Conservation (phyloP, 2,797 vertebrate species). For the Menidia menidia region DNA sequence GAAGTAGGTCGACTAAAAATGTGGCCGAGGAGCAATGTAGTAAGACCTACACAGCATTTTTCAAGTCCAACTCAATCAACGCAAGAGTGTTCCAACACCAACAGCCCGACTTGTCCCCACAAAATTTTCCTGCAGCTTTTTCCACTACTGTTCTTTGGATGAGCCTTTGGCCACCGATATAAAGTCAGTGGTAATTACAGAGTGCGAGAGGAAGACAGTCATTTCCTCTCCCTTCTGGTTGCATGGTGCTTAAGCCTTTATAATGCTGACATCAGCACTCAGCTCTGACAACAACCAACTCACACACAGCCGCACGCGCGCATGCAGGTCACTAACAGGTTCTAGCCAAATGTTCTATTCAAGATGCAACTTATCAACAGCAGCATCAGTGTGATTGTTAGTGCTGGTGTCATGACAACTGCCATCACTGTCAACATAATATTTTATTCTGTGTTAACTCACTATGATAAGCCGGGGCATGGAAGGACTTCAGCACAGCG, state of each 20-base stretch:
- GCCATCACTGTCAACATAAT: constrained; percentile 22
- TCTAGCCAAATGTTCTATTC: constrained; percentile 28
- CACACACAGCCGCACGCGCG: constrained; percentile 23
- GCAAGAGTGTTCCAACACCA: constrained; percentile 2
- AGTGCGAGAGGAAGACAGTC: constrained; percentile 49
- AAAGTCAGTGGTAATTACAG: constrained; percentile 70
- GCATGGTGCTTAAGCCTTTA: constrained; percentile 74
- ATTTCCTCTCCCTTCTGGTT: constrained; percentile 72
- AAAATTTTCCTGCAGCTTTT: constrained; percentile 30
- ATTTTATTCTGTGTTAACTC: constrained; percentile 20
- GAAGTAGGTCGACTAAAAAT: not conserved
- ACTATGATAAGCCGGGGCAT: constrained; percentile 5
- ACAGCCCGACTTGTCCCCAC: constrained; percentile 27
- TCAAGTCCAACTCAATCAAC: not conserved
- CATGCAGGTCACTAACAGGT: constrained; percentile 44
- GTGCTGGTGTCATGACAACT: constrained; percentile 47
- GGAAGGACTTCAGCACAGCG: constrained; percentile 4
- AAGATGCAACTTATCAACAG: constrained; percentile 38
- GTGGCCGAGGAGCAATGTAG: not conserved
- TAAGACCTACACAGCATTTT: not conserved
- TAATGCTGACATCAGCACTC: constrained; percentile 83
- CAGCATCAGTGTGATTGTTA: constrained; percentile 26
- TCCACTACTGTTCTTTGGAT: constrained; percentile 39
- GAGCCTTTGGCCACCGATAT: constrained; percentile 48
- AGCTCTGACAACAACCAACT: constrained; percentile 57